phyloP scores from a whole-genome alignment of 2,888 invertebrate species.

The Cheilosia scutellata region DNA sequence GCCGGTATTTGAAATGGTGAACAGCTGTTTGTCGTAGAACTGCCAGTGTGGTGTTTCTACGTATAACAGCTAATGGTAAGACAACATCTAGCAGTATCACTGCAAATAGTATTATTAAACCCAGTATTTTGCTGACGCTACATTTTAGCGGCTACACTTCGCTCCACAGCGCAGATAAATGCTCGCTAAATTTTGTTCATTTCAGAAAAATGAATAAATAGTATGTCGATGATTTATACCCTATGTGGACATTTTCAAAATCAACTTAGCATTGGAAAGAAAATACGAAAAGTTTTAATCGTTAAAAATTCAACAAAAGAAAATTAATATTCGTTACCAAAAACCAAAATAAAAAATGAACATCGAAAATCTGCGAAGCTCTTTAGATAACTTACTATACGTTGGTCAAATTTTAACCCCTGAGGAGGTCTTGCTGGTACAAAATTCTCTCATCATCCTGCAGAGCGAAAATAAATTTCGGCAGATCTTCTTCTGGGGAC shows the following conservation, averaged over 20 bases:
- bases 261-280: no score
- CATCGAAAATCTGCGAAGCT: conserved; percentile 81
- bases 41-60: not conserved
- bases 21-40: conserved; percentile 36
- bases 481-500: conserved; percentile 94
- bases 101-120: no score
- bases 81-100: no score
- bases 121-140: no score
- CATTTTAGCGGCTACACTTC: no score
- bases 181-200: no score
- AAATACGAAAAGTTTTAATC: not conserved
- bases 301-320: not conserved
- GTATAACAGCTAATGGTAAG: conserved; percentile 10
- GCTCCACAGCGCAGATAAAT: no score
- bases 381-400: conserved; percentile 82
- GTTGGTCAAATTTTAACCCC: conserved; percentile 89
- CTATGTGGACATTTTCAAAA: no score
- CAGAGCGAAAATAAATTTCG: conserved; percentile 94
- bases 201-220: no score
- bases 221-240: no score
- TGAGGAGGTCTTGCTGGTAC: conserved; percentile 89
- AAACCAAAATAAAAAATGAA: conserved; percentile 79
- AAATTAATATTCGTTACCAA: not conserved
- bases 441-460: conserved; percentile 91
- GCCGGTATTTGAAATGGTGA: conserved; percentile 29